Base-by-base conservation (phyloP, 2,113 vertebrate genomes). In the Nothocercus nigrocapillus region DNA sequence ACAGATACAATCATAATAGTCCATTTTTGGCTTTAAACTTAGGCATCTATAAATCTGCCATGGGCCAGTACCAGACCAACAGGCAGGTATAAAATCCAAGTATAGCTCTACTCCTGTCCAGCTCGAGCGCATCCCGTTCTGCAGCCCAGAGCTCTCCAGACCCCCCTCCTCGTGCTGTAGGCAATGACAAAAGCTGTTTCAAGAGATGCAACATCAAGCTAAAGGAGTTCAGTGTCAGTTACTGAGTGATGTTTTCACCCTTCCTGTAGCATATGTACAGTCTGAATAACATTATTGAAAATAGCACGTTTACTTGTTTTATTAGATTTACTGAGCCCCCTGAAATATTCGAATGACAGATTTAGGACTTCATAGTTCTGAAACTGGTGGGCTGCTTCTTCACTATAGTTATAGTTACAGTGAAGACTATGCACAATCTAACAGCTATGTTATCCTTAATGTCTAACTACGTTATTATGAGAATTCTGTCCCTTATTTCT, bases 341-440 rank as follows among this genome's bases (percentile, higher is more conserved):
- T 5, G 4, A 10, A 47, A 66, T 11, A 15, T 63, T 91, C 28
- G 87, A 42, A 63, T 34, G 30, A 34, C 14, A 22, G 42, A 40
- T 70, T 87, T 91, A 34, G 74, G 59, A 47, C 44, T 78, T 84
- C n/a, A 78, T 14, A n/a, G 17, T 67, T 87, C 70, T 91, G 66
- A 88, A 67, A 85, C 20, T 53, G 75, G 54, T 70, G 36, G 34
- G 6, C 22, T 89, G 51, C 45, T 77, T 56, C 82, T 74, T 66
- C 77, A 66, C 36, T 25, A 11, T 4, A 66, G 34, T 19, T 66
- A 70, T 22, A 49, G 21, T 22, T 49, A 22, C 49, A 24, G 49
- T 22, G 49, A 10, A 49, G 49, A 49, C 21, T 19, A 73, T 40
- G 24, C 64, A 13, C 11, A 56, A 49, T 34, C 27, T 42, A 77